Evolutionary conservation across 2,113 vertebrate species (phyloP).

Genomic region (Xyrauchen texanus): DNA sequence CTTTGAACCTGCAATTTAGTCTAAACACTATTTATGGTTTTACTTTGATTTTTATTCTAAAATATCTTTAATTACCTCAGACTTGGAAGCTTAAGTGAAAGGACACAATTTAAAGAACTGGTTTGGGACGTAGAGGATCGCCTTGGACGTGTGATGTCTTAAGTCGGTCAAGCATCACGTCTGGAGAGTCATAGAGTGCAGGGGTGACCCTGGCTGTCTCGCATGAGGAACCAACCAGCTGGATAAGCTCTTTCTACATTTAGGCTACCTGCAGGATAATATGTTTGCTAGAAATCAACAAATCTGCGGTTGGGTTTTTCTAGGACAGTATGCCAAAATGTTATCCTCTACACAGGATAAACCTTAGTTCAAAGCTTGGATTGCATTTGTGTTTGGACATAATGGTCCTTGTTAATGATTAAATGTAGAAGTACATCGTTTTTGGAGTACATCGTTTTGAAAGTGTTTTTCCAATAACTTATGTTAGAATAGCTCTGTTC

Average conservation of each 20-base stretch:
- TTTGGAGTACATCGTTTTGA: background rate
- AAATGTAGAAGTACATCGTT: background rate
- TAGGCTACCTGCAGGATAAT: slow-evolving; percentile 27
- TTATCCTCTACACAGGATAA: background rate
- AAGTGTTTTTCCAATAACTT: slow-evolving; percentile 27
- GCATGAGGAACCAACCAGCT: slow-evolving; percentile 12
- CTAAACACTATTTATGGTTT: slow-evolving; percentile 6
- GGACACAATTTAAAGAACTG: background rate
- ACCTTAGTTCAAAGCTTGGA: background rate
- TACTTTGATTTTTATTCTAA: slow-evolving; percentile 3
- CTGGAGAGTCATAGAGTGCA: background rate
- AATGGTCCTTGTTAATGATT: background rate
- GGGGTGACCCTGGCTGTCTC: slow-evolving; percentile 33
- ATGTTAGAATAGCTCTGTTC: slow-evolving; percentile 1
- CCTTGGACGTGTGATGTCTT: slow-evolving; percentile 21
- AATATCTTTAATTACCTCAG: too few relatives aligned
- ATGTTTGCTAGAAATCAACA: background rate
- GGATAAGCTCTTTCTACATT: slow-evolving; percentile 8
- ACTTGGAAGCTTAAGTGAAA: too few relatives aligned
- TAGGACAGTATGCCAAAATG: too few relatives aligned
- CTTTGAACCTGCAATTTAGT: background rate
- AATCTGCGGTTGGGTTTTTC: background rate
- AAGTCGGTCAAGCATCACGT: slow-evolving; percentile 1
- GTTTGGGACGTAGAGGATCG: background rate
- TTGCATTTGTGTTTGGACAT: slow-evolving; percentile 23